phyloP scores from a whole-genome alignment of 1,140 invertebrate genomes.

The Macrosteles quadrilineatus region DNA sequence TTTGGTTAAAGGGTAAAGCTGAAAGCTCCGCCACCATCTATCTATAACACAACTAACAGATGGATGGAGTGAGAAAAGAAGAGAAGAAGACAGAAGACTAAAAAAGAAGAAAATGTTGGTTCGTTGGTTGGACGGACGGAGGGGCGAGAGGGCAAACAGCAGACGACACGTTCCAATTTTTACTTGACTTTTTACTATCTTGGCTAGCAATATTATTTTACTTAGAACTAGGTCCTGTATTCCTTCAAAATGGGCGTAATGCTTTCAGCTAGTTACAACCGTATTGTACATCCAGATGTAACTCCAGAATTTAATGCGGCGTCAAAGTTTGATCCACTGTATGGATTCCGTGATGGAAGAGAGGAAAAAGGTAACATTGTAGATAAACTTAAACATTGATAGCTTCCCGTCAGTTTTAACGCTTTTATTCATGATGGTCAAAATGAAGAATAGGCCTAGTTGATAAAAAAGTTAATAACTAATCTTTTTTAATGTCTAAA shows the following conservation, averaged over 20 bases:
- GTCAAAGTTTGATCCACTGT: slow-evolving; percentile 74
- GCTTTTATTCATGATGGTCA: background rate
- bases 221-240: no score
- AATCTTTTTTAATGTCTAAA: background rate
- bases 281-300: slow-evolving; percentile 54
- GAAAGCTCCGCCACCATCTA: no score
- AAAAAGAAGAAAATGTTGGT: no score
- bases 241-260: background rate
- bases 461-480: slow-evolving; percentile 31
- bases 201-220: no score
- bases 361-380: slow-evolving; percentile 68
- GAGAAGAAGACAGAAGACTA: no score
- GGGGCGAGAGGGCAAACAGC: no score
- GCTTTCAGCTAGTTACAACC: background rate
- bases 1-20: no score
- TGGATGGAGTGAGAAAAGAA: no score
- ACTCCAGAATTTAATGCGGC: slow-evolving; percentile 61
- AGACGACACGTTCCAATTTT: no score
- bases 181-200: no score
- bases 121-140: no score
- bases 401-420: background rate
- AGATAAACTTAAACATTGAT: slow-evolving; percentile 38
- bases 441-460: slow-evolving; percentile 32
- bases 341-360: slow-evolving; percentile 72
- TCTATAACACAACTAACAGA: no score